Base-by-base conservation (phyloP, 2,797 vertebrate genomes). In the Setipinna tenuifilis region DNA sequence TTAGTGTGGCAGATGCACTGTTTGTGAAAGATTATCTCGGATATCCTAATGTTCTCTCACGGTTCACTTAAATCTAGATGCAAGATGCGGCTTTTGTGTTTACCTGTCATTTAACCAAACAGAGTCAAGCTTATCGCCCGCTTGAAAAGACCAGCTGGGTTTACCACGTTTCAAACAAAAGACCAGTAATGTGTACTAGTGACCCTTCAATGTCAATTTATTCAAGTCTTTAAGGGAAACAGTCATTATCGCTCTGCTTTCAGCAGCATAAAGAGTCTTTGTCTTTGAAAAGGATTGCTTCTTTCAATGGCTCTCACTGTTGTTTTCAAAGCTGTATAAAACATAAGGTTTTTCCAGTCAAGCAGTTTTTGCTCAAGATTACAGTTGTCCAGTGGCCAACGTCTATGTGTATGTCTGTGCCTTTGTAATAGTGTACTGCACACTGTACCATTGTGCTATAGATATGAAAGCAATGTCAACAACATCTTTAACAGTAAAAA, bases 241-340 rank as follows among this genome's bases (percentile, higher is more conserved):
- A 25, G 35, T 6, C 83, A 68, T 68, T 50, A 41, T 35, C 35
- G 6, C 5, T 12, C 44, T 75, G 80, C 80, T 1, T 31, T 23
- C n/a, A 10, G 12, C 31, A 54, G 28, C 82, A 62, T 19, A 25
- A 31, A 75, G 28, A 57, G n/a, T 81, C 28, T 35, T 75, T 82
- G 19, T 85, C 65, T 83, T n/a, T 50, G 23, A 78, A 71, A 68
- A 25, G 68, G 61, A 65, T n/a, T n/a, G 9, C 80, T 57, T 48
- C 83, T 46, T 14, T 48, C 16, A 57, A 31, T 83, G 25, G 61
- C 35, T 50, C 54, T 62, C 31, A n/a, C 71, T 78, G 71, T 78
- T 19, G 19, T 78, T 44, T 17, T 78, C 31, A 44, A 44, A 44
- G 71, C 7, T n/a, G 19, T 31, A 35, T 16, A 68, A 68, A 11